Evolutionary conservation across 2,113 vertebrate genomes (phyloP).

Genomic region (Orycteropus afer): DNA sequence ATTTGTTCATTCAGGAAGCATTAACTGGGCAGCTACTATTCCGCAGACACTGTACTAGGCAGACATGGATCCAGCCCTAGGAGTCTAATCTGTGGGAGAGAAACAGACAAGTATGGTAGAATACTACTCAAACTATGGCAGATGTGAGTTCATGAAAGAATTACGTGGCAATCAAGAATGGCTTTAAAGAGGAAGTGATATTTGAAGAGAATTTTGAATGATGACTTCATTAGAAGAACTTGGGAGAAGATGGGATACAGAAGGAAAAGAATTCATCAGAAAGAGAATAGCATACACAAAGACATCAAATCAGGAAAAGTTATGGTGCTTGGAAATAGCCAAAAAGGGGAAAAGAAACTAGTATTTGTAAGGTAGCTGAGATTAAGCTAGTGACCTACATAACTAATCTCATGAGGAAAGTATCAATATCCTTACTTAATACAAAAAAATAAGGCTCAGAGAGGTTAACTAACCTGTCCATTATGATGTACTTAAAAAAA

Average conservation of each 20-base stretch:
- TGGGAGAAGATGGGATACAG: background rate
- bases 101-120: background rate
- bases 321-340: background rate
- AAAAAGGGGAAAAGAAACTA: background rate
- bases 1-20: background rate
- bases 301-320: background rate
- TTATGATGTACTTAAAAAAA: background rate
- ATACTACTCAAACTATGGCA: conserved; percentile 11
- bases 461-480: background rate
- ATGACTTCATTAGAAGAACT: conserved; percentile 1
- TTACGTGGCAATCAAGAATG: background rate
- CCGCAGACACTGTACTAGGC: background rate
- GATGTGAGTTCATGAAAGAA: background rate
- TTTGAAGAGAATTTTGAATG: background rate
- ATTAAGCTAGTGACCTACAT: background rate
- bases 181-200: background rate
- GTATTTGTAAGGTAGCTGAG: background rate
- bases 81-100: background rate
- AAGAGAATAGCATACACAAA: background rate
- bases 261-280: background rate
- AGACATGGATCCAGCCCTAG: background rate
- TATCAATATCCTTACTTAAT: background rate
- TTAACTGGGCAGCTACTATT: background rate
- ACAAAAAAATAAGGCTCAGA: background rate
- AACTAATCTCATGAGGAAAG: conserved; percentile 28